phyloP scores from a whole-genome alignment of 2,888 invertebrate species.

The Branchipolynoe longqiensis region DNA sequence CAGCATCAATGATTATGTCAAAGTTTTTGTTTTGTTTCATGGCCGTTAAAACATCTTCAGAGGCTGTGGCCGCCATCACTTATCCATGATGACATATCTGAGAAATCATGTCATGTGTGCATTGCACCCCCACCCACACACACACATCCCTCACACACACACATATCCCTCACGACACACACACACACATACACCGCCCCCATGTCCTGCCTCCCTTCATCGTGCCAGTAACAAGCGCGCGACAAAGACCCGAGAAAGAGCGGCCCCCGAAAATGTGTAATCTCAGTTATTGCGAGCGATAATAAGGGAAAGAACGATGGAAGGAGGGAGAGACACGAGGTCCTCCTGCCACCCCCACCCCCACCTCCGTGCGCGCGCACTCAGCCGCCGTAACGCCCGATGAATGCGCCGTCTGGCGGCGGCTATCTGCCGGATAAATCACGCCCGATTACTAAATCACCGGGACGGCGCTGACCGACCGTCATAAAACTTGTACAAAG shows the following conservation, averaged over 20 bases:
- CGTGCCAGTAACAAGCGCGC: neutral
- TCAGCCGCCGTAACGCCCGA: constrained; percentile 39
- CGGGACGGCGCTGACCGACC: constrained; percentile 23
- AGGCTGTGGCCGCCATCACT: constrained; percentile 37
- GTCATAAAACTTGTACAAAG: constrained; percentile 44
- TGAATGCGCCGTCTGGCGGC: constrained; percentile 37
- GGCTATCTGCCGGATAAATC: constrained; percentile 43
- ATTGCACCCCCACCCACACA: constrained; percentile 48
- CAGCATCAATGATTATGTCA: constrained; percentile 51
- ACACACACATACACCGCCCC: too few relatives aligned
- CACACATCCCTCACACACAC: too few relatives aligned
- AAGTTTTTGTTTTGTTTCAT: constrained; percentile 36
- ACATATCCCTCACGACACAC: too few relatives aligned
- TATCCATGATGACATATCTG: constrained; percentile 56
- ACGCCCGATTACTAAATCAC: constrained; percentile 36
- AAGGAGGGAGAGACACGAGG: constrained; percentile 23
- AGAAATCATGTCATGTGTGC: constrained; percentile 48
- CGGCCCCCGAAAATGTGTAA: constrained; percentile 39
- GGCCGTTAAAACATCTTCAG: constrained; percentile 50
- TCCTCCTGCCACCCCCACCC: constrained; percentile 27
- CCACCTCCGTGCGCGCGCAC: constrained; percentile 51
- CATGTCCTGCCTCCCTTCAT: constrained; percentile 28
- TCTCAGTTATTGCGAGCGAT: constrained; percentile 43
- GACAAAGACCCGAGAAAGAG: constrained; percentile 36
- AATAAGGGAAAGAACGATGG: constrained; percentile 43